Percentiles rank a stretch among this genome's conserved stretches.
Conservation (phyloP, 2,797 vertebrate genomes). For the Takifugu rubripes region DNA sequence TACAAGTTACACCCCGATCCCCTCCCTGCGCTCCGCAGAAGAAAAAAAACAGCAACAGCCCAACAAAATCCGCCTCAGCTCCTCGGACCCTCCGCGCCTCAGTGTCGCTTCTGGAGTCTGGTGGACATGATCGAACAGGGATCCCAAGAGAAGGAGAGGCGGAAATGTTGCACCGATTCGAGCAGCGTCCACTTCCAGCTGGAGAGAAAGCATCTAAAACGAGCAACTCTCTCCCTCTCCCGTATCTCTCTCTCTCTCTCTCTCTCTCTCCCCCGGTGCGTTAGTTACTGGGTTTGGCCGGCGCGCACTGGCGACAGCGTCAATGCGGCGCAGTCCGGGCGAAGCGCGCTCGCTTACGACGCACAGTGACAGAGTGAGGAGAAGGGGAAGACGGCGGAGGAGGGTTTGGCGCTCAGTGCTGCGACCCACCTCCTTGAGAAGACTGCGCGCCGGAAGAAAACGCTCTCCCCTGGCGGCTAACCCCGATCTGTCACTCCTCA, state of each 20-base stretch:
- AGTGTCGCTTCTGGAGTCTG: slow-evolving; percentile 12
- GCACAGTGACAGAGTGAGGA: slow-evolving; percentile 30
- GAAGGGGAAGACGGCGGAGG: slow-evolving; percentile 27
- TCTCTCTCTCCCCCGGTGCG: slow-evolving; percentile 13
- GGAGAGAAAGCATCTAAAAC: slow-evolving; percentile 6
- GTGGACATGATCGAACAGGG: too few species aligned
- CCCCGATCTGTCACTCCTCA: slow-evolving; percentile 85
- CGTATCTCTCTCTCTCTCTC: slow-evolving; percentile 1
- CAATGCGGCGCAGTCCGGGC: slow-evolving; percentile 64
- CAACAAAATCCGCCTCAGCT: neutral
- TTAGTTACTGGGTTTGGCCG: slow-evolving; percentile 57
- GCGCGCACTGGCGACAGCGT: slow-evolving; percentile 44
- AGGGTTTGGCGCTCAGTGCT: slow-evolving; percentile 26
- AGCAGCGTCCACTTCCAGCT: slow-evolving; percentile 18
- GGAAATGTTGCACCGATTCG: neutral
- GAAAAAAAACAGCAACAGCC: neutral
- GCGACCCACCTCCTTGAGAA: slow-evolving; percentile 36
- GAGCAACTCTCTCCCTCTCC: neutral
- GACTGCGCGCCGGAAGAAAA: slow-evolving; percentile 60
- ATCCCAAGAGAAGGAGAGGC: too few species aligned
- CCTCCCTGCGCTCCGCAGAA: slow-evolving; percentile 2
- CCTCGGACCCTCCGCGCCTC: slow-evolving; percentile 16
- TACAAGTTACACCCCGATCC: slow-evolving; percentile 26
- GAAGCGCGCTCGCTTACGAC: slow-evolving; percentile 51
- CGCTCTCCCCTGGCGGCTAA: slow-evolving; percentile 78